Conservation (phyloP, 2,113 vertebrate species). For the Nymphicus hollandicus region DNA sequence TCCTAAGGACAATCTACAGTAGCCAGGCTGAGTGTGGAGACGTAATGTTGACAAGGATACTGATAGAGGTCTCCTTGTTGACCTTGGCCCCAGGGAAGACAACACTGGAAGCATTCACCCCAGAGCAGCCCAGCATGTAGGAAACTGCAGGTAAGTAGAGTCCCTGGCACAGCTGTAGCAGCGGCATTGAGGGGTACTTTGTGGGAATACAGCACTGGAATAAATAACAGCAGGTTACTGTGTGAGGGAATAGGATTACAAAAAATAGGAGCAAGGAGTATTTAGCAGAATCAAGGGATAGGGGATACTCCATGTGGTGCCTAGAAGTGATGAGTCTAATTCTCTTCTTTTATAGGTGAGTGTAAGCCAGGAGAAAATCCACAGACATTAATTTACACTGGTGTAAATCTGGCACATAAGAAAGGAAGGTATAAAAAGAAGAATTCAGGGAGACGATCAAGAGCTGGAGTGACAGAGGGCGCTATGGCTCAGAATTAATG, state of each 20-base stretch:
- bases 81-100: not conserved
- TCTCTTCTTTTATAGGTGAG: not conserved
- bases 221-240: not conserved
- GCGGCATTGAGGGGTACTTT: not conserved
- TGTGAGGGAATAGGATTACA: not conserved
- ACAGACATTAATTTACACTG: not conserved
- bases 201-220: not conserved
- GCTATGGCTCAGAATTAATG: not conserved
- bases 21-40: not conserved
- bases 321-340: not conserved
- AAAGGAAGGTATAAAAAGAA: constrained; percentile 21
- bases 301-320: not conserved
- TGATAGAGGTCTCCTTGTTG: not conserved
- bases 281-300: not conserved
- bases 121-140: not conserved
- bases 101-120: not conserved
- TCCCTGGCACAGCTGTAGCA: not conserved
- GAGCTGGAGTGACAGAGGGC: not conserved
- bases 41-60: not conserved
- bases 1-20: not conserved
- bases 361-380: not conserved
- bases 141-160: not conserved
- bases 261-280: not conserved
- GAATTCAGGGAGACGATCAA: not conserved
- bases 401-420: not conserved